These are phyloP conservation scores for Rhadina sibilatrix DNA, from an alignment of 2,113 vertebrate species.

Conservation along the genomic window DNA sequence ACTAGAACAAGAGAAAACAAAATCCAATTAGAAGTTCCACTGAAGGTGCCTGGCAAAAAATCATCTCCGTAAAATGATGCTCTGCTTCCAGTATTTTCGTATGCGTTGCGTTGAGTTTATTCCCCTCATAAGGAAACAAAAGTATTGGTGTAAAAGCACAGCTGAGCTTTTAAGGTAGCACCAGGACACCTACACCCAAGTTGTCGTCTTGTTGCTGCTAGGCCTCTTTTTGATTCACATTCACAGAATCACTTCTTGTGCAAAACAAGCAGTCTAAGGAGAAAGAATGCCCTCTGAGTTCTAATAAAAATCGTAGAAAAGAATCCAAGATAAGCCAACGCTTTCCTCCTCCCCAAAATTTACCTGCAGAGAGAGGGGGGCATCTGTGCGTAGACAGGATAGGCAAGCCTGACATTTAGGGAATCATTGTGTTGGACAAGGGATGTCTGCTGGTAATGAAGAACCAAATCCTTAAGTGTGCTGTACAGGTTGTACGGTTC, in stretches of 20 bases:
- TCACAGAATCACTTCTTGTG: constrained; percentile 99
- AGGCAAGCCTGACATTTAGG: constrained; percentile 91
- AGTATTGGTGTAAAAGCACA: constrained; percentile 66
- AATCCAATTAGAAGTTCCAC: constrained; percentile 63
- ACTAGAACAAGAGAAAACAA: constrained; percentile 55
- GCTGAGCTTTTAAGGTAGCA: constrained; percentile 85
- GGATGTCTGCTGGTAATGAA: constrained; percentile 94
- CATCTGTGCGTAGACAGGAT: constrained; percentile 91
- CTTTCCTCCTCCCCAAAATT: constrained; percentile 65
- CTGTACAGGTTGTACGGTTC: constrained; percentile 93
- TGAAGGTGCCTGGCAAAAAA: constrained; percentile 73
- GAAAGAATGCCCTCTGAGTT: constrained; percentile 94
- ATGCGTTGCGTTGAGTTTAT: constrained; percentile 19
- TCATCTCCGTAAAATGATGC: constrained; percentile 34
- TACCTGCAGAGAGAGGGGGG: constrained; percentile 84
- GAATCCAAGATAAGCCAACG: constrained; percentile 68
- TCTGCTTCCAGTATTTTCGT: constrained; percentile 64
- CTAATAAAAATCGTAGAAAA: constrained; percentile 82
- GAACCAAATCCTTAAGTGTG: constrained; percentile 93
- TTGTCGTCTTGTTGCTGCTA: constrained; percentile 76
- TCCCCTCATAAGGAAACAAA: constrained; percentile 70
- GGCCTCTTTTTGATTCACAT: constrained; percentile 89
- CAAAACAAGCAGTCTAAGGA: constrained; percentile 99
- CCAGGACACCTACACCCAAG: constrained; percentile 79
- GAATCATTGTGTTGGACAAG: constrained; percentile 94